Evolutionary conservation across 2,888 invertebrate genomes (phyloP), one percentile per base, ranked within the genome.

Genomic region (Cataglyphis rosenhaueri): DNA sequence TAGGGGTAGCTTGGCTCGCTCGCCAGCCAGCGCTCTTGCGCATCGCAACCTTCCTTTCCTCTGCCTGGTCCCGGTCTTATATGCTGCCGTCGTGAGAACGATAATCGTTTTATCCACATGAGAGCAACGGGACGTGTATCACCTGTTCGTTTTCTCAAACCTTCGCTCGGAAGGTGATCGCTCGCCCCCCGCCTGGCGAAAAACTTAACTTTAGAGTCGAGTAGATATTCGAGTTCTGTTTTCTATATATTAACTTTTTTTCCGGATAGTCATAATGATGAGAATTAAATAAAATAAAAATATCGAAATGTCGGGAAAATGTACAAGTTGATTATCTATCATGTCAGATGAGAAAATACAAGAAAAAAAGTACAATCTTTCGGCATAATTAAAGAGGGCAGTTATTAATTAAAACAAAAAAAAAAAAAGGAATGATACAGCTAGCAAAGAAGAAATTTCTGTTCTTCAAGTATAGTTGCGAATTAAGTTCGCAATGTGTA

Each of bases 61-160:
- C 65, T 15, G 62, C 82, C 68, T 64, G 66, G 75, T 75, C 85
- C 88, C 66, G 74, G 78, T 78, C 85, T 89, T 86, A 88, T 82
- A 82, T 84, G 68, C 85, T 75, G 85, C 83, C 76, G 84, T 86
- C 86, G 85, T 86, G 83, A 70, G 66, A 57, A 71, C 68, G 64
- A 74, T 87, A 87, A 87, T 87, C 85, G 83, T 82, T 79, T 78
- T 55, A 48, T 41, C 79, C 62, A 70, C 81, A 76, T 74, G 76
- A 74, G 44, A 64, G 64, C 66, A 70, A 44, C 65, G 75, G 59
- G 59, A 76, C 71, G 48, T 65, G 29, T 64, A 78, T 85, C 85
- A 84, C 75, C 83, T 81, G 84, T 68, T 74, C 68, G 61, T 79
- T 85, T 76, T 87, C 84, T 74, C 81, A 87, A 73, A 83, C 78